These are phyloP conservation scores for Bursaphelenchus okinawaensis DNA, from an alignment of 2,888 invertebrate species.

Conservation along the genomic window DNA sequence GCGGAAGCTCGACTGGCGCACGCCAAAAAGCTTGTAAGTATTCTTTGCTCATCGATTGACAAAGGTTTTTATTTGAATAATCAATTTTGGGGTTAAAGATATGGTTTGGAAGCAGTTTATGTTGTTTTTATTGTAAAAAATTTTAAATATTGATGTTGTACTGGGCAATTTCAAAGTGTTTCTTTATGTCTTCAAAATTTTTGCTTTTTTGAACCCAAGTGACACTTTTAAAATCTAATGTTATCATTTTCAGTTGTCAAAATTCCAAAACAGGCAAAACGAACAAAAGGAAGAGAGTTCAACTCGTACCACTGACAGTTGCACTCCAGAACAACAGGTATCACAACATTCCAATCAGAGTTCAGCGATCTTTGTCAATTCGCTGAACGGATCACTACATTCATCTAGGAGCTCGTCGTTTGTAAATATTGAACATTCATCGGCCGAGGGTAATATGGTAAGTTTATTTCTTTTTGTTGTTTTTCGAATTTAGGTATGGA, in stretches of 20 bases:
- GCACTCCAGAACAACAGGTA: not conserved
- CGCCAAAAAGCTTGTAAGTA: conserved; percentile 11
- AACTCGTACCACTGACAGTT: not conserved
- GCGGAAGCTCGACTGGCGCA: conserved; percentile 5
- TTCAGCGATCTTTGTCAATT: not conserved
- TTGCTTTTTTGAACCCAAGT: not conserved
- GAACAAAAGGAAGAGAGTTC: not conserved
- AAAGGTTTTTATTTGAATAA: too few species aligned
- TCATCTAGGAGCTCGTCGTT: conserved; percentile 7
- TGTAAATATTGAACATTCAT: conserved; percentile 4
- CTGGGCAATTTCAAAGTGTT: too few species aligned
- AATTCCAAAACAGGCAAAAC: conserved; percentile 10
- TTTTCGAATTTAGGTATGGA: not conserved
- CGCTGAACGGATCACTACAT: conserved; percentile 2
- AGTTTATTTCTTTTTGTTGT: not conserved
- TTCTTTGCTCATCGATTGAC: too few species aligned
- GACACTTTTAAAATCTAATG: too few species aligned
- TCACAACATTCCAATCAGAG: not conserved
- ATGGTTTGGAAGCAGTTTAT: not conserved
- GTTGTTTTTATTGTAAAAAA: not conserved
- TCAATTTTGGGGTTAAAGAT: too few species aligned
- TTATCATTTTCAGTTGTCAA: conserved; percentile 5
- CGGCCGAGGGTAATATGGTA: not conserved
- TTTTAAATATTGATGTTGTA: not conserved
- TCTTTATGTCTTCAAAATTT: not conserved